Conservation (phyloP, 2,113 vertebrate genomes). For the Equus quagga region DNA sequence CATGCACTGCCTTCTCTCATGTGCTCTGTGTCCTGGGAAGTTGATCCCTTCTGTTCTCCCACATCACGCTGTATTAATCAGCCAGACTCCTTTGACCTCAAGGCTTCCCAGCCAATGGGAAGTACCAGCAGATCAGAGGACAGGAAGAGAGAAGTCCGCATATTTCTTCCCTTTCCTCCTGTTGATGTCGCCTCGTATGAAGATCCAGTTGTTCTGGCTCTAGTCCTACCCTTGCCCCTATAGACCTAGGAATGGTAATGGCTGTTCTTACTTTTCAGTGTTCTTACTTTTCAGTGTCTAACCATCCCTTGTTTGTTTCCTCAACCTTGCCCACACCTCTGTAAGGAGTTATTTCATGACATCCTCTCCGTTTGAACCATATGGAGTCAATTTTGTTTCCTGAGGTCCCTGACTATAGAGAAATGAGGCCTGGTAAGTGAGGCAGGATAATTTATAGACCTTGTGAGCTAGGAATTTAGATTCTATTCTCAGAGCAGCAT, state of each 20-base stretch:
- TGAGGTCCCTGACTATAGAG: background rate
- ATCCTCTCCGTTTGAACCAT: slow-evolving; percentile 1
- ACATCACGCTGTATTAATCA: background rate
- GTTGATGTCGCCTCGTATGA: background rate
- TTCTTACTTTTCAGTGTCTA: background rate
- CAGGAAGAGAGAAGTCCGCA: background rate
- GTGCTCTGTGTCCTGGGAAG: background rate
- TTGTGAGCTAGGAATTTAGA: slow-evolving; percentile 12
- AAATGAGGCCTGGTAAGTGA: slow-evolving; percentile 13
- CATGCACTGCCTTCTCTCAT: background rate
- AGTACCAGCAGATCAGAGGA: background rate
- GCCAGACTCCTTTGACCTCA: background rate
- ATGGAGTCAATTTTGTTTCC: background rate
- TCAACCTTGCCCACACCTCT: background rate
- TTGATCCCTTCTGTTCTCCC: background rate
- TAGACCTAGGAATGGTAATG: background rate
- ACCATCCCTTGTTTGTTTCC: background rate
- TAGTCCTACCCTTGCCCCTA: background rate
- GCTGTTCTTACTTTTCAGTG: background rate
- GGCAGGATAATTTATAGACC: background rate
- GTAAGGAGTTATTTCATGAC: background rate
- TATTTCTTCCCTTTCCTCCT: background rate
- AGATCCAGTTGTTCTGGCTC: background rate
- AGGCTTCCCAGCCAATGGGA: background rate
- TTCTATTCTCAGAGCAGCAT: background rate